A percentile compares a stretch with the other conserved stretches of the same genome.
These are phyloP conservation scores for Smittia aterrima DNA, from an alignment of 2,888 invertebrate genomes.

Conservation along the genomic window DNA sequence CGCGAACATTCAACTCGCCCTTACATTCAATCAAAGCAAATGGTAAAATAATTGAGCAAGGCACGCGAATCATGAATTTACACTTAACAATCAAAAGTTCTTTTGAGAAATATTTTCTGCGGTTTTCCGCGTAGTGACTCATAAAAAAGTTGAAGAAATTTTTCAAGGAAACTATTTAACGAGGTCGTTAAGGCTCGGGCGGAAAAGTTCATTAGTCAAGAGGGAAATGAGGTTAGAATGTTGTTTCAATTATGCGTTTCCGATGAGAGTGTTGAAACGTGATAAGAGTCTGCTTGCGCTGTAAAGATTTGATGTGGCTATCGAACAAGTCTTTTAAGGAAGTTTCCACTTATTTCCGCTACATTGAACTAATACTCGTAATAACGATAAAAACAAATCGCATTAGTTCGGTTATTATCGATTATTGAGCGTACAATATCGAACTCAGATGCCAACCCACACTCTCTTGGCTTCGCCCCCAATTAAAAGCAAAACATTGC, in stretches of 20 bases:
- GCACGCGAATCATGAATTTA: conserved; percentile 36
- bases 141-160: not conserved
- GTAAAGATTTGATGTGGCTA: not conserved
- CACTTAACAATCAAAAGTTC: conserved; percentile 17
- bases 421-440: not conserved
- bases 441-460: too few relatives aligned
- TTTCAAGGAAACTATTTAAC: not conserved
- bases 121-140: not conserved
- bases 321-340: not conserved
- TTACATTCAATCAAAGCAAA: not conserved
- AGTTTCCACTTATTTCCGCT: not conserved
- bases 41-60: conserved; percentile 1
- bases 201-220: conserved; percentile 7
- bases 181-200: conserved; percentile 2
- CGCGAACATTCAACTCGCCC: not conserved
- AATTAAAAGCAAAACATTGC: conserved; percentile 8
- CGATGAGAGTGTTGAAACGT: too few relatives aligned
- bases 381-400: conserved; percentile 2
- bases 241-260: not conserved
- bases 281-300: not conserved
- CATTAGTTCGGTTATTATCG: not conserved
- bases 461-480: too few relatives aligned
- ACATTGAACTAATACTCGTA: not conserved
- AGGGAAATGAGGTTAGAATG: not conserved
- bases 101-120: not conserved